Conservation (phyloP, 2,113 vertebrate species). For the Panthera tigris region DNA sequence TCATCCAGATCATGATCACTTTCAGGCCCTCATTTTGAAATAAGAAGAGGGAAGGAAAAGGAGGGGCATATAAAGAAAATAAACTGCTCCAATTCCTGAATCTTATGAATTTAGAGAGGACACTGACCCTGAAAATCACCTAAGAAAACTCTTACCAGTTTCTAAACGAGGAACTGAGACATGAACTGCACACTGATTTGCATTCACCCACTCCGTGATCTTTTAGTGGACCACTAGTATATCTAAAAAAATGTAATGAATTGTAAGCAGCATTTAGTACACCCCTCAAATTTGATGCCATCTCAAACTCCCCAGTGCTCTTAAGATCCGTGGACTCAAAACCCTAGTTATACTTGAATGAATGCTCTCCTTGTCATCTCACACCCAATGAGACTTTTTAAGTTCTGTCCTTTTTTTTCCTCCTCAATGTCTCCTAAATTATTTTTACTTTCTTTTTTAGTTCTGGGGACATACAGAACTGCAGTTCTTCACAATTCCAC, state of each 20-base stretch:
- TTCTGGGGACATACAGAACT: neutral
- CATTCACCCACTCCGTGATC: neutral
- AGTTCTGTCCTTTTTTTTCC: neutral
- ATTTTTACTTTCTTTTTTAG: neutral
- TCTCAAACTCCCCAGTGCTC: neutral
- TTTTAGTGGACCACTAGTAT: neutral
- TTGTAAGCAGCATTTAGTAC: neutral
- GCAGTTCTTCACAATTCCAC: neutral
- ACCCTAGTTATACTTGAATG: neutral
- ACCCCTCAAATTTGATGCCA: neutral
- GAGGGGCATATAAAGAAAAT: neutral
- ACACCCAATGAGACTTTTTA: neutral
- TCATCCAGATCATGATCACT: neutral
- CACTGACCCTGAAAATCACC: neutral
- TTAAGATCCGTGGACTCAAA: neutral
- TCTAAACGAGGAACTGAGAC: neutral
- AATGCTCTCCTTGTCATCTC: neutral
- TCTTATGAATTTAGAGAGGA: neutral
- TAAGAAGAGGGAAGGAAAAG: neutral
- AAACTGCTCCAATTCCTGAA: neutral
- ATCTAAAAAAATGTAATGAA: neutral
- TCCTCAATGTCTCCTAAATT: neutral
- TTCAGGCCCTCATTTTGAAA: slow-evolving; percentile 3
- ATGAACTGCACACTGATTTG: neutral
- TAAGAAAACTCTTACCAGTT: neutral